A percentile compares a stretch with the other conserved stretches of the same genome.
phyloP scores from a whole-genome alignment of 1,140 invertebrate species.

The Conopomorpha cramerella region DNA sequence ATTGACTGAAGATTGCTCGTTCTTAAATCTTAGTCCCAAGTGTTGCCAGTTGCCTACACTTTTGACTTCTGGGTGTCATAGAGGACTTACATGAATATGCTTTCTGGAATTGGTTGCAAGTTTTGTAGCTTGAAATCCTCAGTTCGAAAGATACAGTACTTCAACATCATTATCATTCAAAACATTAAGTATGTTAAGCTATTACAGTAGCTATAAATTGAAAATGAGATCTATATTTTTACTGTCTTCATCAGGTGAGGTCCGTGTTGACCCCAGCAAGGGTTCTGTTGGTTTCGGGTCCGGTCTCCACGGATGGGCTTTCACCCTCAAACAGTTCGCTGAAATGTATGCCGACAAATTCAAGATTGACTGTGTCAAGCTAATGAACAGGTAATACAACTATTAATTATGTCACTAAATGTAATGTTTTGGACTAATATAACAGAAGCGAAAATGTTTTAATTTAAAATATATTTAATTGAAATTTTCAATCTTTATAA shows the following conservation, averaged over 20 bases:
- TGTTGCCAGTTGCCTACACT: slow-evolving; percentile 2
- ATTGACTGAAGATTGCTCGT: too few relatives aligned
- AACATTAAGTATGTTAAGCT: too few relatives aligned
- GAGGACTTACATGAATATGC: slow-evolving; percentile 1
- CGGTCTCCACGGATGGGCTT: slow-evolving; percentile 99
- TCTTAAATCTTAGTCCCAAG: neutral
- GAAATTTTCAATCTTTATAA: too few relatives aligned
- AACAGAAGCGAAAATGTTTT: too few relatives aligned
- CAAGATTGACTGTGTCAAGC: slow-evolving; percentile 94
- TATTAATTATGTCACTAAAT: neutral
- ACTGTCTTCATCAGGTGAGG: too few relatives aligned
- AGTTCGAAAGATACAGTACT: neutral
- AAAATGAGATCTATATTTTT: too few relatives aligned
- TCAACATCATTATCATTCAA: too few relatives aligned
- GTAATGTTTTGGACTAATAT: too few relatives aligned
- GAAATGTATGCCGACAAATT: slow-evolving; percentile 99
- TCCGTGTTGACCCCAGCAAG: slow-evolving; percentile 94
- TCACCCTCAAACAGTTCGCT: slow-evolving; percentile 98
- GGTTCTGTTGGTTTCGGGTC: slow-evolving; percentile 99
- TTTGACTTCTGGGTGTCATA: slow-evolving; percentile 3
- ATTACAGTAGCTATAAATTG: too few relatives aligned
- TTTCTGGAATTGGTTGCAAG: slow-evolving; percentile 4
- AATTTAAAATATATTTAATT: neutral
- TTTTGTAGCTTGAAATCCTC: neutral
- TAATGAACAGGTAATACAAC: slow-evolving; percentile 81